Evolutionary conservation across 1,140 invertebrate genomes (phyloP), one percentile per base, ranked within the genome.

Genomic region (Apis florea): DNA sequence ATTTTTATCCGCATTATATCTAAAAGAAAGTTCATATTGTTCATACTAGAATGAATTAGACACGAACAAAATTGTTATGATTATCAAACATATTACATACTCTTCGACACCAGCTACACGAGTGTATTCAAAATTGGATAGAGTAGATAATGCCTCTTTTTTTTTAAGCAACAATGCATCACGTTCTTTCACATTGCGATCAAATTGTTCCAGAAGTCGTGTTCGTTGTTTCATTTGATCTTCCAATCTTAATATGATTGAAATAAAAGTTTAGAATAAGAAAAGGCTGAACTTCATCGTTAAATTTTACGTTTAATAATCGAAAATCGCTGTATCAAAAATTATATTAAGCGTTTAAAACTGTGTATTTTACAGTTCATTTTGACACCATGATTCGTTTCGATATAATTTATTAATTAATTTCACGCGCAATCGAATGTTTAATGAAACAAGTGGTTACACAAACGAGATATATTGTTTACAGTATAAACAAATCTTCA

Each of bases 41-140:
- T 11, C 21, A 47, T 2, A 24, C 5, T n/a, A 8, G 24, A 10
- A 51, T 51, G 59, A 17, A 6, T 31, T 1, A 9, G 2, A 15
- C 8, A 17, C 17, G 12, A 56, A 53, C 4, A 15, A 15, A 49
- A 49, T 5, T 47, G 3, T 47, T 17, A 31, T 12, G 1, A n/a
- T 40, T 31, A 31, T 31, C 4, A 31, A 19, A 17, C 10, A 17
- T 0, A 24, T 61, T 12, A 68, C 83, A 78, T 90, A 90, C 88
- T 89, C 66, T 73, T 88, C 86, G 47, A 69, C 72, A 69, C 51
- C 31, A 71, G 67, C 63, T 75, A 95, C 92, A 58, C 95, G 94
- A 3, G 94, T 93, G 86, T 96, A 94, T 79, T 95, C 93, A 47
- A 96, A 88, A 11, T 90, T 91, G n/a, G 94, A 93, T 0, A 95